phyloP scores from a whole-genome alignment of 2,797 vertebrate species.

The Phrynocephalus vlangalii region DNA sequence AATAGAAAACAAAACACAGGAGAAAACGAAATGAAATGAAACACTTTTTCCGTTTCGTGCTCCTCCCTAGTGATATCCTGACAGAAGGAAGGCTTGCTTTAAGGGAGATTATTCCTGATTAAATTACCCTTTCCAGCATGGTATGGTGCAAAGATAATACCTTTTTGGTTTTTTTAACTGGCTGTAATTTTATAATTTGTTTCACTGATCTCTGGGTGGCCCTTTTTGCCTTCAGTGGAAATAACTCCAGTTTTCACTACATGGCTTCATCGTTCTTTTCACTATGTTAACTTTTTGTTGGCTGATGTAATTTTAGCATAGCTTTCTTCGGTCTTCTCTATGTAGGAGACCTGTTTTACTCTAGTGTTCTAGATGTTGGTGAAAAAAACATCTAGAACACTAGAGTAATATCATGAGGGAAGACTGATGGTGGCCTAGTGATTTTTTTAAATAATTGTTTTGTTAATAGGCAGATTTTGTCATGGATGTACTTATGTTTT shows the following conservation, averaged over 20 bases:
- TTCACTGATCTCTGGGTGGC: slow-evolving; percentile 19
- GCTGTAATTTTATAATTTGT: neutral
- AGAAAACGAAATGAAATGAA: too few species aligned
- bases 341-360: slow-evolving; percentile 50
- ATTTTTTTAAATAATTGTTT: slow-evolving; percentile 59
- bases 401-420: slow-evolving; percentile 19
- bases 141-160: too few species aligned
- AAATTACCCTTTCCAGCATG: too few species aligned
- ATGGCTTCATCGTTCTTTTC: slow-evolving; percentile 47
- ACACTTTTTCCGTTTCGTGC: too few species aligned
- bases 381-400: slow-evolving; percentile 46
- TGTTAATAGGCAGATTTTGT: slow-evolving; percentile 67
- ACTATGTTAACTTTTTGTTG: slow-evolving; percentile 40
- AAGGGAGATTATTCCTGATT: too few species aligned
- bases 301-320: slow-evolving; percentile 10
- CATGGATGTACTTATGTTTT: slow-evolving; percentile 60
- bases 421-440: slow-evolving; percentile 57
- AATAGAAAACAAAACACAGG: too few species aligned
- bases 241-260: slow-evolving; percentile 17
- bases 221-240: slow-evolving; percentile 23
- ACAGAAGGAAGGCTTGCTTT: too few species aligned
- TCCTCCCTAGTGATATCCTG: too few species aligned
- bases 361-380: slow-evolving; percentile 34
- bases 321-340: slow-evolving; percentile 44
- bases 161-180: neutral